Conservation (phyloP, 2,113 vertebrate genomes). For the Epinephelus cyanopodus region DNA sequence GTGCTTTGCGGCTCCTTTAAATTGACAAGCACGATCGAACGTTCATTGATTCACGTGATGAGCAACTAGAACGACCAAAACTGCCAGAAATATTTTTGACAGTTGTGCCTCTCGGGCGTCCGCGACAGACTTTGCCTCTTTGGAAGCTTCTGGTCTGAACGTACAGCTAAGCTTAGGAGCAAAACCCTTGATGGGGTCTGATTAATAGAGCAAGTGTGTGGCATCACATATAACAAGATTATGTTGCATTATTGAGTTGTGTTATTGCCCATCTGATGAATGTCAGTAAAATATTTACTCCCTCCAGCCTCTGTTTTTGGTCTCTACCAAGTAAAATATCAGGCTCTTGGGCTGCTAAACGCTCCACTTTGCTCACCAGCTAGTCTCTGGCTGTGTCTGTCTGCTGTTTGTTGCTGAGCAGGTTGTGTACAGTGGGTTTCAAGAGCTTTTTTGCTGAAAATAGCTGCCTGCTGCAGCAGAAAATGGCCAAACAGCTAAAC, state of each 20-base stretch:
- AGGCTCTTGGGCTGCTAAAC: background rate
- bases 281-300: background rate
- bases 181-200: no score
- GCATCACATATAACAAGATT: background rate
- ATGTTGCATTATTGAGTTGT: rapidly evolving
- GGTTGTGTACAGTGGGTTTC: background rate
- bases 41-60: no score
- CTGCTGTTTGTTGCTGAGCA: background rate
- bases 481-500: background rate
- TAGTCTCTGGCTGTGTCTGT: background rate
- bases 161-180: no score
- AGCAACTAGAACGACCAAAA: no score
- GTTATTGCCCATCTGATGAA: background rate
- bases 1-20: no score
- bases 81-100: no score
- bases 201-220: no score
- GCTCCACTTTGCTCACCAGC: background rate
- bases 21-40: no score
- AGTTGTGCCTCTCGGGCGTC: no score
- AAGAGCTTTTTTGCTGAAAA: background rate
- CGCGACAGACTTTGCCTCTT: no score
- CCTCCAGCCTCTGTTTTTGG: background rate
- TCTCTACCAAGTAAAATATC: background rate
- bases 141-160: no score
- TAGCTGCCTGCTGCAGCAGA: background rate